phyloP scores from a whole-genome alignment of 2,888 invertebrate species.

The Parascotia fuliginaria region DNA sequence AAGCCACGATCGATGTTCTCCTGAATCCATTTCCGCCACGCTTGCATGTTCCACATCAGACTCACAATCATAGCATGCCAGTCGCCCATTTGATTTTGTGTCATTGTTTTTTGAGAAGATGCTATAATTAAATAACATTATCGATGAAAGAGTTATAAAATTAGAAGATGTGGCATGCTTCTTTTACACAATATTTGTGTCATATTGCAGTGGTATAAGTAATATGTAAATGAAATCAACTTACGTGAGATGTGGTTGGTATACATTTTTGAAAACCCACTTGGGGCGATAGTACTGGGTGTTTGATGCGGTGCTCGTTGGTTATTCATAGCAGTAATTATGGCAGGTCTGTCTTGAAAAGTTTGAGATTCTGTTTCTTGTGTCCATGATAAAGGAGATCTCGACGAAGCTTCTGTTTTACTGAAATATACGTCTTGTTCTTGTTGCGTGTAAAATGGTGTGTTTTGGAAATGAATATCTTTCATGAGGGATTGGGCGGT shows the following conservation, averaged over 20 bases:
- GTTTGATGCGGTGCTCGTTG: not conserved
- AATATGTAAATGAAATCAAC: slow-evolving; percentile 24
- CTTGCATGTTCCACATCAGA: slow-evolving; percentile 75
- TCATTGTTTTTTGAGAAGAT: slow-evolving; percentile 41
- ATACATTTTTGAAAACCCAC: slow-evolving; percentile 18
- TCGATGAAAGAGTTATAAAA: slow-evolving; percentile 49
- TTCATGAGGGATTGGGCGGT: slow-evolving; percentile 11
- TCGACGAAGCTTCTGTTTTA: slow-evolving; percentile 1
- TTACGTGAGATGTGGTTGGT: slow-evolving; percentile 55
- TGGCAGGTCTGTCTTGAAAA: slow-evolving; percentile 44
- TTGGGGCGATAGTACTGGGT: not conserved
- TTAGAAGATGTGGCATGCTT: too few relatives aligned
- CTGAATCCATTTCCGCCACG: slow-evolving; percentile 78
- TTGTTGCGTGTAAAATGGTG: not conserved
- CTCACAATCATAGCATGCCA: slow-evolving; percentile 79
- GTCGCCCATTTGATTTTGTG: slow-evolving; percentile 72
- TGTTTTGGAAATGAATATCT: slow-evolving; percentile 23
- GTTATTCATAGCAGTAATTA: slow-evolving; percentile 42
- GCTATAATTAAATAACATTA: not conserved
- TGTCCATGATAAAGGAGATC: slow-evolving; percentile 13
- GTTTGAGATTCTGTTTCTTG: slow-evolving; percentile 4
- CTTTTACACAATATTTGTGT: too few relatives aligned
- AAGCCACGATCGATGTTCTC: slow-evolving; percentile 66
- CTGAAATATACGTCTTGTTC: slow-evolving; percentile 5
- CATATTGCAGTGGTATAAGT: too few relatives aligned